Percentiles rank a stretch among this genome's conserved stretches.
These are phyloP conservation scores for Diorhabda sublineata DNA, from an alignment of 1,140 invertebrate species.

Conservation along the genomic window DNA sequence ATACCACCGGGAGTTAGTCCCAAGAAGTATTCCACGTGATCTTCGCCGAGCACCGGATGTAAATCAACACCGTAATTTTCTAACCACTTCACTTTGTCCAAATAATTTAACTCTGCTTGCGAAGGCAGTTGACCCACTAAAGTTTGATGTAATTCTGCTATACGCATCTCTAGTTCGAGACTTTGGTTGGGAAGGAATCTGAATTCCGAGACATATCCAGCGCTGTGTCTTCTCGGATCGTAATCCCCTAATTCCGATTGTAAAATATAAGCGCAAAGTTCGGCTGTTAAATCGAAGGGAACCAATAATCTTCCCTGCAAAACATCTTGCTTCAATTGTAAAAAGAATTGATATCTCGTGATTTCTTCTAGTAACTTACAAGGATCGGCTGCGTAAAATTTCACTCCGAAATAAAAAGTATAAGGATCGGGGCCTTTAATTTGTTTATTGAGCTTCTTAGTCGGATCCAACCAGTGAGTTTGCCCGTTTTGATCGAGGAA, in stretches of 20 bases:
- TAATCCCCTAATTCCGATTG: slow-evolving; percentile 99
- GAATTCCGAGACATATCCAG: slow-evolving; percentile 95
- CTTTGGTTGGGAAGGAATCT: slow-evolving; percentile 91
- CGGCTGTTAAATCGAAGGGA: slow-evolving; percentile 81
- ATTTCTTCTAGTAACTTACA: slow-evolving; percentile 93
- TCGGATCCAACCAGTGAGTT: slow-evolving; percentile 87
- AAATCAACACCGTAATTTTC: slow-evolving; percentile 98
- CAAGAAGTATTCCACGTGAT: slow-evolving; percentile 94
- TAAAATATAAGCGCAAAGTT: slow-evolving; percentile 88
- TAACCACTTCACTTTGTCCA: slow-evolving; percentile 93
- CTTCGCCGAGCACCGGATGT: slow-evolving; percentile 93
- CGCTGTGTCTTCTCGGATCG: slow-evolving; percentile 81
- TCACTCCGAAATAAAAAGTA: slow-evolving; percentile 95
- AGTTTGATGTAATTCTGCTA: slow-evolving; percentile 84
- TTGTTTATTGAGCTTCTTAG: slow-evolving; percentile 77
- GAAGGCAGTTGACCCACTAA: slow-evolving; percentile 80
- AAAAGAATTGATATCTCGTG: slow-evolving; percentile 94
- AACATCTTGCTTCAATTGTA: slow-evolving; percentile 94
- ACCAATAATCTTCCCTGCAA: slow-evolving; percentile 85
- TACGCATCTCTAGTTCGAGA: slow-evolving; percentile 81
- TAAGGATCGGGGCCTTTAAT: slow-evolving; percentile 71
- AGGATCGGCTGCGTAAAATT: slow-evolving; percentile 98
- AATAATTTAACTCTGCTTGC: slow-evolving; percentile 86
- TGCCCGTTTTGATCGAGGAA: slow-evolving; percentile 84
- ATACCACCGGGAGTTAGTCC: slow-evolving; percentile 96